Conservation (phyloP, 2,888 invertebrate genomes). For the Gerosis bhagava region DNA sequence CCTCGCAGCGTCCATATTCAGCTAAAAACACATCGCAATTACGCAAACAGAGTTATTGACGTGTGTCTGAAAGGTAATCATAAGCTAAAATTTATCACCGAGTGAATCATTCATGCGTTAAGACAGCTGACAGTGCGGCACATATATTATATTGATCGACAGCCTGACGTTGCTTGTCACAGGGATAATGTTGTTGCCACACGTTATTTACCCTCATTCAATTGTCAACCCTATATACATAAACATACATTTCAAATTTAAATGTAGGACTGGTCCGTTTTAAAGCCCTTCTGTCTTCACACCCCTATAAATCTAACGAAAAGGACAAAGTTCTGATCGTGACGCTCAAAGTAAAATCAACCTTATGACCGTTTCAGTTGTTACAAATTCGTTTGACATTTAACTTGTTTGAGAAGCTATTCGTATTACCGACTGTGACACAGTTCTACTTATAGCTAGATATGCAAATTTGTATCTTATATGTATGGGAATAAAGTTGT, state of each 20-base stretch:
- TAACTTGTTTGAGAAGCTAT: conserved; percentile 50
- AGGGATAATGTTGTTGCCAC: conserved; percentile 79
- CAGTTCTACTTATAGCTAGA: conserved; percentile 38
- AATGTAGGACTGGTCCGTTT: conserved; percentile 32
- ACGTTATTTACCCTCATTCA: conserved; percentile 39
- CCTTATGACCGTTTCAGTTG: conserved; percentile 49
- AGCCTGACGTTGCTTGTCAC: conserved; percentile 79
- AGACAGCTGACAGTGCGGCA: conserved; percentile 80
- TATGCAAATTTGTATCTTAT: conserved; percentile 20
- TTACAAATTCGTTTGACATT: conserved; percentile 48
- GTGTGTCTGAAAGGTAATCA: conserved; percentile 80
- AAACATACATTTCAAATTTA: conserved; percentile 36
- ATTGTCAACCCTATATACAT: conserved; percentile 35
- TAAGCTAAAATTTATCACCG: conserved; percentile 81
- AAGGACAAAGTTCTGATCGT: conserved; percentile 68
- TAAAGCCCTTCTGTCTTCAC: conserved; percentile 45
- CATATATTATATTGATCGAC: conserved; percentile 82
- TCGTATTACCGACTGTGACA: conserved; percentile 58
- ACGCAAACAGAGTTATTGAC: conserved; percentile 79
- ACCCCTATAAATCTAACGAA: conserved; percentile 63
- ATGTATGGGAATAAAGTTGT: conserved; percentile 33
- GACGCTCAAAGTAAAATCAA: conserved; percentile 46
- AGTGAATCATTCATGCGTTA: conserved; percentile 80
- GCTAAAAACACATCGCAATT: conserved; percentile 64
- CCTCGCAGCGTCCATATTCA: background rate